Base-by-base conservation (phyloP, 2,888 invertebrate species). In the Chalcosyrphus nemorum region DNA sequence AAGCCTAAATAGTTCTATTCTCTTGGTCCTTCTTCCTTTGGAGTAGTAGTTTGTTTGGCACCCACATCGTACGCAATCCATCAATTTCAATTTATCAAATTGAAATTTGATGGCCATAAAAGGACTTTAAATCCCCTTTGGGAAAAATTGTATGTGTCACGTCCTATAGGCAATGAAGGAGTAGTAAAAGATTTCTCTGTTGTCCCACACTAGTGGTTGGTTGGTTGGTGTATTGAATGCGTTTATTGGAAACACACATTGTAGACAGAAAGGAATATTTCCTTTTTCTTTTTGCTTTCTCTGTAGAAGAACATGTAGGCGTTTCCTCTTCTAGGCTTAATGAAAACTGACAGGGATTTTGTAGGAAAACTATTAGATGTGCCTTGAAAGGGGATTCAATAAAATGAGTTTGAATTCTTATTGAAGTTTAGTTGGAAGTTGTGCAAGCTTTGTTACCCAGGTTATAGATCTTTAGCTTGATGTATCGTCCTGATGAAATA, bases 41-140 rank as follows among this genome's bases (percentile, higher is more conserved):
- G 29, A 7, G 5, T 5, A 27, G 21, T 52, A 0, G 27, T 19
- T 15, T n/a, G n/a, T 5, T 66, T 24, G 41, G 17, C 27, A 43
- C 43, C 13, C 56, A 66, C 54, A 32, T 43, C 27, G 21, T 45
- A 56, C 43, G 68, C 56, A 56, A n/a, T n/a, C n/a, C n/a, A n/a
- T n/a, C n/a, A n/a, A n/a, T n/a, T n/a, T n/a, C n/a, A n/a, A n/a
- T n/a, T n/a, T n/a, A n/a, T n/a, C n/a, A n/a, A n/a, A n/a, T n/a
- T n/a, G n/a, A n/a, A n/a, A n/a, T n/a, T n/a, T 71, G 59, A 71
- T 71, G 59, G 59, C 21, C 59, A n/a, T 59, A 50, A 59, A 54
- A 38, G 56, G 56, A 7, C 43, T 29, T 43, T 56, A 68, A 47
- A 15, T 45, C 35, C 47, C 45, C 19, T 57, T 35, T 19, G 29